phyloP scores from a whole-genome alignment of 2,113 vertebrate species.

The sheep (Ovis aries) region DNA sequence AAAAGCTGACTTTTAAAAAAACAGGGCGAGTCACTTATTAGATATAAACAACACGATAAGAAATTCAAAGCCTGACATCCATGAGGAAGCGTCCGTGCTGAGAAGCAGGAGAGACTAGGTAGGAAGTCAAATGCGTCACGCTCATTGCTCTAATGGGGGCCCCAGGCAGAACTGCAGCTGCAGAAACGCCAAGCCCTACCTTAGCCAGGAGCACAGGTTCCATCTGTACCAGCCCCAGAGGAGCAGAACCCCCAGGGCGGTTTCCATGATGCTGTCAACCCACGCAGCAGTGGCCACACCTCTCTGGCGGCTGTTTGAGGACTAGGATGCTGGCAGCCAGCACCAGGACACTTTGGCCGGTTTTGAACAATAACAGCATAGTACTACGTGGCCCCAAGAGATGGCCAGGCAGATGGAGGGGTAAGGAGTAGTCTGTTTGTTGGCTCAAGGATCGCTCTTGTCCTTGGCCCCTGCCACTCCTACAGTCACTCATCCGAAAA shows the following conservation, averaged over 20 bases:
- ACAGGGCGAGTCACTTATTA: conserved; percentile 67
- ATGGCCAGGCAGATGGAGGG: not conserved
- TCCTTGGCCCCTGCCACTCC: not conserved
- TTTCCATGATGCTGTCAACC: not conserved
- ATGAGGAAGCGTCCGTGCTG: conserved; percentile 13
- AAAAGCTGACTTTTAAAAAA: conserved; percentile 71
- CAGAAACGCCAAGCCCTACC: rapidly evolving
- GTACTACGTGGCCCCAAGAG: not conserved
- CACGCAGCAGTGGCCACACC: rapidly evolving
- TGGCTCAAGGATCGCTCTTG: not conserved
- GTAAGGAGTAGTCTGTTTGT: not conserved
- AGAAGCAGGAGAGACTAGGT: conserved; percentile 42
- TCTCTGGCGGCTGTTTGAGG: not conserved
- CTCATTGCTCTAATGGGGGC: not conserved
- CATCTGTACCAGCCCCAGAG: not conserved
- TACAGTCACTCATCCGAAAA: not conserved
- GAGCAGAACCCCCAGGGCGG: not conserved
- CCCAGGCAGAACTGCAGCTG: not conserved
- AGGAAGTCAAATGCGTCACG: not conserved
- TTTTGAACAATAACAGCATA: not conserved
- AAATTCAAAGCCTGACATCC: conserved; percentile 56
- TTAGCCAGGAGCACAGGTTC: not conserved
- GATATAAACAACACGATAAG: conserved; percentile 72
- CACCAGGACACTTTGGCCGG: not conserved
- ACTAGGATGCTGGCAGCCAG: not conserved